These are phyloP conservation scores for Hemiprocne comata DNA, from an alignment of 2,113 vertebrate genomes.

Conservation along the genomic window DNA sequence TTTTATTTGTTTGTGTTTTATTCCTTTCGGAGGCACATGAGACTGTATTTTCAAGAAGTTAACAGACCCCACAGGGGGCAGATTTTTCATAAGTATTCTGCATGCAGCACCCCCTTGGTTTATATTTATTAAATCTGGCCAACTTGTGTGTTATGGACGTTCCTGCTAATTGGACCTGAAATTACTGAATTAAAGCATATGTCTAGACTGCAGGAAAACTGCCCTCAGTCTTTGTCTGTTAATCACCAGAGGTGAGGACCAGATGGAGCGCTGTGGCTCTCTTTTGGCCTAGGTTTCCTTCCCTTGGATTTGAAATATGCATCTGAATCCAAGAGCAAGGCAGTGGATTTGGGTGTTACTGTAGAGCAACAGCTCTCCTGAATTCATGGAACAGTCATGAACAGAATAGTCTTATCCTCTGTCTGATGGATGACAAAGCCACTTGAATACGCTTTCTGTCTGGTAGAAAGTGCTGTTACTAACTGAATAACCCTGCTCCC, in stretches of 20 bases:
- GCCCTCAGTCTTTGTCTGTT: neutral
- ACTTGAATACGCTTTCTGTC: neutral
- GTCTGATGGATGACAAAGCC: neutral
- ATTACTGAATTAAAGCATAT: neutral
- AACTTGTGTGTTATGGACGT: neutral
- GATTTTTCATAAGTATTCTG: neutral
- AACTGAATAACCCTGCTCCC: neutral
- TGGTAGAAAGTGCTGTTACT: neutral
- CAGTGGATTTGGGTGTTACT: neutral
- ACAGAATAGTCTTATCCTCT: neutral
- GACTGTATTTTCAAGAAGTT: neutral
- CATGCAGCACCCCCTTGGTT: neutral
- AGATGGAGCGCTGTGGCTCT: neutral
- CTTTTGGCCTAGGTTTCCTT: constrained; percentile 6
- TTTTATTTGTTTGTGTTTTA: neutral
- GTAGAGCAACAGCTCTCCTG: neutral
- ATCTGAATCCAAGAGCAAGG: neutral
- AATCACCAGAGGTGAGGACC: neutral
- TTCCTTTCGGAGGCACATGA: neutral
- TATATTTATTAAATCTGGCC: neutral
- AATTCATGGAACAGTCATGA: neutral
- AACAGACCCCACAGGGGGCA: neutral
- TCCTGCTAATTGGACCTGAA: neutral
- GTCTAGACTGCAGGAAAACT: constrained; percentile 9
- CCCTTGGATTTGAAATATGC: neutral